Evolutionary conservation across 2,888 invertebrate species (phyloP).

Genomic region (Germaria angustata): DNA sequence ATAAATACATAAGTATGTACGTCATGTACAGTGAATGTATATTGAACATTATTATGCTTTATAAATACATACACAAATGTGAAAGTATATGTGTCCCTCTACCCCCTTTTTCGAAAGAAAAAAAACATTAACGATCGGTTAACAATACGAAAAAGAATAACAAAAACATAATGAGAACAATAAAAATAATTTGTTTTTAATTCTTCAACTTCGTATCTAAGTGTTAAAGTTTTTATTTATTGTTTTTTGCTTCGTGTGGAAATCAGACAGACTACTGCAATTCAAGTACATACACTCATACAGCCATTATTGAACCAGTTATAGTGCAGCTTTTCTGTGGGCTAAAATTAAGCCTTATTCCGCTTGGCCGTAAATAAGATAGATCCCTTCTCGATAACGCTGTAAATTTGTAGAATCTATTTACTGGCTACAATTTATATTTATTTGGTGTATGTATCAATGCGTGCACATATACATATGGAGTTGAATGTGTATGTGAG

Average conservation of each 20-base stretch:
- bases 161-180: slow-evolving; percentile 5
- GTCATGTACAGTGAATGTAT: background rate
- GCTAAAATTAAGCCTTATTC: slow-evolving; percentile 50
- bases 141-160: background rate
- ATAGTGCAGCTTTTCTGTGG: slow-evolving; percentile 24
- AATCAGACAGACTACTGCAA: slow-evolving; percentile 26
- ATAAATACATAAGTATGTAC: background rate
- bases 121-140: slow-evolving; percentile 38
- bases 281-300: background rate
- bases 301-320: background rate
- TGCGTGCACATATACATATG: background rate
- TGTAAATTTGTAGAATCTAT: slow-evolving; percentile 12
- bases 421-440: slow-evolving; percentile 1
- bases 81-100: background rate
- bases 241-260: slow-evolving; percentile 8
- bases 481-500: background rate
- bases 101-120: slow-evolving; percentile 5
- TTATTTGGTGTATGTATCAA: background rate
- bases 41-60: background rate
- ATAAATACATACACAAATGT: background rate
- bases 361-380: slow-evolving; percentile 28
- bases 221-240: slow-evolving; percentile 31
- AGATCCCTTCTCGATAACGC: slow-evolving; percentile 46
- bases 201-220: slow-evolving; percentile 31
- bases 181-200: slow-evolving; percentile 52